Evolutionary conservation across 1,140 invertebrate species (phyloP).

Genomic region (Sarcophaga peregrina): DNA sequence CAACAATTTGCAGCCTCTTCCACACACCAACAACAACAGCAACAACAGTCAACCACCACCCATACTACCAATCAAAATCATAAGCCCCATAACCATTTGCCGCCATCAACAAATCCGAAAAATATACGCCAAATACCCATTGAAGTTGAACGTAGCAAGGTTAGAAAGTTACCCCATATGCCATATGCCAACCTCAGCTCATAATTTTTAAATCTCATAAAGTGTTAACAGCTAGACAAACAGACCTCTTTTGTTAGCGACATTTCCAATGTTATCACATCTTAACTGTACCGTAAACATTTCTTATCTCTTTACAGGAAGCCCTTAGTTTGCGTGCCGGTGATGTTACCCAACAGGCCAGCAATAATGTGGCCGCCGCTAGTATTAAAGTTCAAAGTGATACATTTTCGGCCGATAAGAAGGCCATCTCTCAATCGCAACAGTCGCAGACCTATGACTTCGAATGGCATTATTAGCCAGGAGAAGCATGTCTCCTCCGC

Average conservation of each 20-base stretch:
- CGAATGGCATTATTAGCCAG: slow-evolving; percentile 80
- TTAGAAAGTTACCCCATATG: slow-evolving; percentile 39
- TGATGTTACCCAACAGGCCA: slow-evolving; percentile 85
- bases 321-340: slow-evolving; percentile 82
- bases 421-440: slow-evolving; percentile 84
- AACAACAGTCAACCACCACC: not conserved
- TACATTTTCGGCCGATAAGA: slow-evolving; percentile 85
- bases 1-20: slow-evolving; percentile 38
- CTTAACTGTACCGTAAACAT: not conserved
- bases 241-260: not conserved
- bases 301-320: slow-evolving; percentile 72
- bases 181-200: no score
- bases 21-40: slow-evolving; percentile 42
- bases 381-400: slow-evolving; percentile 87
- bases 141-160: slow-evolving; percentile 64
- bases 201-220: not conserved
- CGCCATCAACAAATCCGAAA: slow-evolving; percentile 46
- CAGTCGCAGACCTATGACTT: slow-evolving; percentile 84
- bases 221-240: not conserved
- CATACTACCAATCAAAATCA: slow-evolving; percentile 34
- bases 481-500: slow-evolving; percentile 74
- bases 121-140: slow-evolving; percentile 65
- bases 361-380: slow-evolving; percentile 80
- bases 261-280: not conserved
- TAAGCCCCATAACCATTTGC: slow-evolving; percentile 46